A percentile compares a stretch with the other conserved stretches of the same genome.
Conservation (phyloP, 2,888 invertebrate species). For the Pterostichus niger region DNA sequence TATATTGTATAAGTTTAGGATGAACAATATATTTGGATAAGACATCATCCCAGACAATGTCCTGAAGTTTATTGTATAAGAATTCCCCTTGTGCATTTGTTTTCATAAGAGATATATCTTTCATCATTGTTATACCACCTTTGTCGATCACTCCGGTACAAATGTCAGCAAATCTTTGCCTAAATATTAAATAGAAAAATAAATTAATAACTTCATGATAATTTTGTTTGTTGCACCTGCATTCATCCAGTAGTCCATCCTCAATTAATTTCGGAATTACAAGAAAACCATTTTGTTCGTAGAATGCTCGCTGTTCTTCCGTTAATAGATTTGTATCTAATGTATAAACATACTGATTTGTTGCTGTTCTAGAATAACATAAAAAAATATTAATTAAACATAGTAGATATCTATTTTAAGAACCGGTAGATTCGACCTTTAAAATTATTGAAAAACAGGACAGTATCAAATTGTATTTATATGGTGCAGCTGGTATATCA, state of each 20-base stretch:
- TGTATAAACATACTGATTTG: constrained; percentile 74
- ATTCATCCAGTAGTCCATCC: constrained; percentile 82
- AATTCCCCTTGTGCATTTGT: constrained; percentile 82
- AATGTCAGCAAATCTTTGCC: constrained; percentile 85
- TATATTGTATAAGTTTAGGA: constrained; percentile 83
- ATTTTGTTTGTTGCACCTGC: constrained; percentile 79
- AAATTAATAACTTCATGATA: constrained; percentile 9
- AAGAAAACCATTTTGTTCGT: constrained; percentile 89
- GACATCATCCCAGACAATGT: constrained; percentile 86
- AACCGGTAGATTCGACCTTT: too few relatives aligned
- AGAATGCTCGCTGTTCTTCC: constrained; percentile 83
- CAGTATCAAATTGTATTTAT: too few relatives aligned
- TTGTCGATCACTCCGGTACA: constrained; percentile 81
- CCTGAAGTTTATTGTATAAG: constrained; percentile 87
- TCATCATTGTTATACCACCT: constrained; percentile 80
- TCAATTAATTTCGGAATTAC: constrained; percentile 85
- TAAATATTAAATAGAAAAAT: constrained; percentile 73
- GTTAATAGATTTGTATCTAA: constrained; percentile 77
- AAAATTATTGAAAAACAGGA: too few relatives aligned
- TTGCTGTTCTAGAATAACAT: constrained; percentile 60
- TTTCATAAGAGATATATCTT: constrained; percentile 83
- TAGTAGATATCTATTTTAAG: too few relatives aligned
- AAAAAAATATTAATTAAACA: neutral
- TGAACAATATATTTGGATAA: constrained; percentile 84
- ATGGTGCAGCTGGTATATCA: too few relatives aligned